These are phyloP conservation scores for Lasiommata megera DNA, from an alignment of 2,888 invertebrate species.

Conservation along the genomic window DNA sequence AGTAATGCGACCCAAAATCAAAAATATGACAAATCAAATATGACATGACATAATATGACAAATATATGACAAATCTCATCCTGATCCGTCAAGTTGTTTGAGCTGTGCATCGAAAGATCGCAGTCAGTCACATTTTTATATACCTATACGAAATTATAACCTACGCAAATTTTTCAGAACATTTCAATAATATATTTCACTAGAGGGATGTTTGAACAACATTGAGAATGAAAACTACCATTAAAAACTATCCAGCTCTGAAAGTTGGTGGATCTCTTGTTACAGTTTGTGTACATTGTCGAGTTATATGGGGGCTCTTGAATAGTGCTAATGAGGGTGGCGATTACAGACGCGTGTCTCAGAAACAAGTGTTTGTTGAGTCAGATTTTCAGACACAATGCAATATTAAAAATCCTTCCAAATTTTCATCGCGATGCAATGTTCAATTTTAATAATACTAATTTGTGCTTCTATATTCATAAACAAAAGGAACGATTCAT, in stretches of 20 bases:
- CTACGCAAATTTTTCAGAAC: slow-evolving; percentile 17
- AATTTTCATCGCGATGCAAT: background rate
- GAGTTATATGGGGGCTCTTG: slow-evolving; percentile 35
- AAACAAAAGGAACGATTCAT: too few relatives aligned
- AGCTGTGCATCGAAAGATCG: too few relatives aligned
- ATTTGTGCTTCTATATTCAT: too few relatives aligned
- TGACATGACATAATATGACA: too few relatives aligned
- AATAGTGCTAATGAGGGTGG: slow-evolving; percentile 41
- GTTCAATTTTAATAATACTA: too few relatives aligned
- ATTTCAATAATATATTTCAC: slow-evolving; percentile 21
- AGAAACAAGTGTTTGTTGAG: slow-evolving; percentile 6
- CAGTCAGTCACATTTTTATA: too few relatives aligned
- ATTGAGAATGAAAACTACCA: slow-evolving; percentile 34
- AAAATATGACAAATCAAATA: too few relatives aligned
- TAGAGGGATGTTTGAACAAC: slow-evolving; percentile 27
- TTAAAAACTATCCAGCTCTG: slow-evolving; percentile 35
- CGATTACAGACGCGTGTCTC: slow-evolving; percentile 39
- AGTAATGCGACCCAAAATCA: too few relatives aligned
- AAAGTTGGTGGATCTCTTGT: slow-evolving; percentile 31
- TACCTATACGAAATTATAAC: background rate
- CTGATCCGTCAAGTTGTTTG: too few relatives aligned
- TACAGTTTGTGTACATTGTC: slow-evolving; percentile 37
- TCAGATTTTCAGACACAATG: background rate
- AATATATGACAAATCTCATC: too few relatives aligned
- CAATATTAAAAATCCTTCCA: background rate